phyloP scores from a whole-genome alignment of 2,797 vertebrate species.

The Sebastes miniatus region DNA sequence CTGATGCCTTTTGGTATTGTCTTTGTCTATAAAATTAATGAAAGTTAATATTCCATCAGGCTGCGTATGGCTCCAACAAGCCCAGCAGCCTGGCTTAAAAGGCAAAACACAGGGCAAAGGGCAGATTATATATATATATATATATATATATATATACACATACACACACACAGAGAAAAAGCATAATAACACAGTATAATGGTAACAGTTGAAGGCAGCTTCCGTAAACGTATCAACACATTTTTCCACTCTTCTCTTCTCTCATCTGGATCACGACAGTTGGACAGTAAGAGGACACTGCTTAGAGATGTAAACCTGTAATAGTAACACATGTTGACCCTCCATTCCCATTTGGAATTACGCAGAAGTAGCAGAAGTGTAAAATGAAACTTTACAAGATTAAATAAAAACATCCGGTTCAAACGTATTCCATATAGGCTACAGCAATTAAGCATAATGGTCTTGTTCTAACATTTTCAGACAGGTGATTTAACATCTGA shows the following conservation, averaged over 20 bases:
- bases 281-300: neutral
- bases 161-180: too few relatives aligned
- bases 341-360: neutral
- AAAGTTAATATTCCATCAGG: neutral
- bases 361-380: neutral
- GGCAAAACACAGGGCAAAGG: neutral
- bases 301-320: neutral
- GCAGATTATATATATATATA: neutral
- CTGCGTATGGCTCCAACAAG: neutral
- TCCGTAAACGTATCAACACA: neutral
- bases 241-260: neutral
- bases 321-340: neutral
- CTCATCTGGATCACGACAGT: neutral
- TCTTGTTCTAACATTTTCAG: neutral
- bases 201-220: neutral
- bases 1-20: neutral
- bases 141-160: neutral
- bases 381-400: neutral
- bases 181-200: neutral
- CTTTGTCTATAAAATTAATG: neutral
- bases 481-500: neutral
- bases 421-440: neutral
- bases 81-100: too few relatives aligned
- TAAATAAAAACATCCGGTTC: neutral
- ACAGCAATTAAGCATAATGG: neutral